A percentile compares a stretch with the other conserved stretches of the same genome.
These are phyloP conservation scores for Otis tarda DNA, from an alignment of 2,113 vertebrate species.

Conservation along the genomic window DNA sequence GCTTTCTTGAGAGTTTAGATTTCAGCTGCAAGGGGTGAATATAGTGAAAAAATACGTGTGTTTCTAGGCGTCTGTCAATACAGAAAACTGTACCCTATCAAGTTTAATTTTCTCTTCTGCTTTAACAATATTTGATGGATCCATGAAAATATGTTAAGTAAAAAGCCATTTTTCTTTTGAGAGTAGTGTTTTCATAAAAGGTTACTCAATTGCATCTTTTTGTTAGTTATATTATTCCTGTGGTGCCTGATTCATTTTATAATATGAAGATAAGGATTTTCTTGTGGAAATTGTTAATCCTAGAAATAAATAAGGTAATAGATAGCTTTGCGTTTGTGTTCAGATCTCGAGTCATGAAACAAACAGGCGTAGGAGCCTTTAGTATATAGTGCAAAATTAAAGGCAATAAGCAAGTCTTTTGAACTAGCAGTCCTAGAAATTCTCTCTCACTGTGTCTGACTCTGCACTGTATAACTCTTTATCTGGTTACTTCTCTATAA, in stretches of 20 bases:
- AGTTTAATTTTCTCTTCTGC: neutral
- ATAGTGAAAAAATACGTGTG: neutral
- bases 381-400: neutral
- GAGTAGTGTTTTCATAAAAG: neutral
- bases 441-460: neutral
- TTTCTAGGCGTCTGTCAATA: neutral
- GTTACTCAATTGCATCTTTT: neutral
- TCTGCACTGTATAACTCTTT: neutral
- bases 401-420: neutral
- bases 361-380: neutral
- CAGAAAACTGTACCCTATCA: fast-evolving
- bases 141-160: neutral
- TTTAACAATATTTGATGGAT: neutral
- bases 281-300: neutral
- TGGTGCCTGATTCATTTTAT: neutral
- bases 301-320: neutral
- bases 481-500: neutral
- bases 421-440: neutral
- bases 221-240: neutral
- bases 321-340: neutral
- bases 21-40: neutral
- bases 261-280: neutral
- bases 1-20: neutral
- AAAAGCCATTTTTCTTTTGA: neutral
- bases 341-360: neutral